Evolutionary conservation across 2,888 invertebrate genomes (phyloP).

Genomic region (Dolichopus griseipennis): DNA sequence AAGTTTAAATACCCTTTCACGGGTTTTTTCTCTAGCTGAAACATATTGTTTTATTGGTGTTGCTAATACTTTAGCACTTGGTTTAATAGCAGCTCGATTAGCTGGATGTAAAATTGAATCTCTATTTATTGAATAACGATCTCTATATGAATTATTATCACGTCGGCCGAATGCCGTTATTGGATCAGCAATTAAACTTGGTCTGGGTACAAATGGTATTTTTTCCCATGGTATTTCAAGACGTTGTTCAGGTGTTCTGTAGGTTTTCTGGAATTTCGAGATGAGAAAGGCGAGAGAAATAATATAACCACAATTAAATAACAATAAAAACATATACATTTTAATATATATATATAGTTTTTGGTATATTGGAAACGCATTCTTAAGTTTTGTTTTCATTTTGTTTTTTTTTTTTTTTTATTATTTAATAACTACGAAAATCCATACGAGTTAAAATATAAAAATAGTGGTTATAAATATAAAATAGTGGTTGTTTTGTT

Average conservation of each 20-base stretch:
- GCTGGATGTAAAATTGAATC: conserved; percentile 45
- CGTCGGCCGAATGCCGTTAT: conserved; percentile 72
- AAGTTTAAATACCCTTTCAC: conserved; percentile 52
- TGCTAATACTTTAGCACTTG: conserved; percentile 50
- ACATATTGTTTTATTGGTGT: conserved; percentile 59
- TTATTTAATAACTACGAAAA: not conserved
- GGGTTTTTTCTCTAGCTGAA: conserved; percentile 57
- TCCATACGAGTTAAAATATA: too few species aligned
- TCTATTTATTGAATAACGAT: conserved; percentile 34
- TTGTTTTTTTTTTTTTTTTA: not conserved
- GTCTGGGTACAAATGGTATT: conserved; percentile 77
- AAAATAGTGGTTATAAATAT: too few species aligned
- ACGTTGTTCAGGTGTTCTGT: conserved; percentile 48
- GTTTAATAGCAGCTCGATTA: conserved; percentile 55
- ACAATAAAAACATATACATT: not conserved
- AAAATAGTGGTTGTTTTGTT: too few species aligned
- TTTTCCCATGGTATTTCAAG: conserved; percentile 78
- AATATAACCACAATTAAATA: conserved; percentile 1
- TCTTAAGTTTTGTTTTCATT: not conserved
- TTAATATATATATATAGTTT: conserved; percentile 16
- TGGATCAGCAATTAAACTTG: conserved; percentile 74
- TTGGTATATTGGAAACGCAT: not conserved
- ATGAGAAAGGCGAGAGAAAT: not conserved
- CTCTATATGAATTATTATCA: conserved; percentile 24
- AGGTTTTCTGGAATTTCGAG: not conserved